A percentile compares a stretch with the other conserved stretches of the same genome.
These are phyloP conservation scores for Pyrocoelia pectoralis DNA, from an alignment of 2,888 invertebrate species.

Conservation along the genomic window DNA sequence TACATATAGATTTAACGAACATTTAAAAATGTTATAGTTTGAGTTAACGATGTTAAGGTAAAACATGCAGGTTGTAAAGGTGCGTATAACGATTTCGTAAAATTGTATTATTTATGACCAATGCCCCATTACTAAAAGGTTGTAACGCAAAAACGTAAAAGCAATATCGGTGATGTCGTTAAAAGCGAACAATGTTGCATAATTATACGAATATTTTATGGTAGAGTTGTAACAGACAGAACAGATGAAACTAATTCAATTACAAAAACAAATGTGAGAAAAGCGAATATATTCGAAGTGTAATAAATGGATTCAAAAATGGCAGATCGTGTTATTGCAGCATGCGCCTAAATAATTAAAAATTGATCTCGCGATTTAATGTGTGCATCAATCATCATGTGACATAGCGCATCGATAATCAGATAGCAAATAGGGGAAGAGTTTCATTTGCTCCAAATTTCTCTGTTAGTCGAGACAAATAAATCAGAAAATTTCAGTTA, in stretches of 20 bases:
- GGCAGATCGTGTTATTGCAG: conserved; percentile 36
- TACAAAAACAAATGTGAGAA: conserved; percentile 28
- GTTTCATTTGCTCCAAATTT: conserved; percentile 30
- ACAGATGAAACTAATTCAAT: conserved; percentile 19
- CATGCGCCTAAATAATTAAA: conserved; percentile 41
- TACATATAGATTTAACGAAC: background rate
- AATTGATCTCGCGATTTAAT: conserved; percentile 44
- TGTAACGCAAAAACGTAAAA: background rate
- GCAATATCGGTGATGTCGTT: conserved; percentile 6
- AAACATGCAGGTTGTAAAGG: background rate
- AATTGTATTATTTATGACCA: background rate
- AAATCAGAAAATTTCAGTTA: conserved; percentile 26
- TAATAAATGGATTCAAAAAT: conserved; percentile 30
- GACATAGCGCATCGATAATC: conserved; percentile 41
- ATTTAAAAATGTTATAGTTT: background rate
- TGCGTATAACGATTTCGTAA: background rate
- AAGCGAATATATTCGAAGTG: conserved; percentile 18
- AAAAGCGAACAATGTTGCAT: conserved; percentile 12
- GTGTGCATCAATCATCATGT: conserved; percentile 42
- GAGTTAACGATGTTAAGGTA: background rate
- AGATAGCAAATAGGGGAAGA: conserved; percentile 26
- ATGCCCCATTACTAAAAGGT: background rate
- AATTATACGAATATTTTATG: background rate
- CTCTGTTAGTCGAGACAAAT: conserved; percentile 23
- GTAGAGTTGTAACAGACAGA: background rate